Evolutionary conservation across 2,888 invertebrate genomes (phyloP), one percentile per base, ranked within the genome.

Genomic region (Cryptocephalus primarius): DNA sequence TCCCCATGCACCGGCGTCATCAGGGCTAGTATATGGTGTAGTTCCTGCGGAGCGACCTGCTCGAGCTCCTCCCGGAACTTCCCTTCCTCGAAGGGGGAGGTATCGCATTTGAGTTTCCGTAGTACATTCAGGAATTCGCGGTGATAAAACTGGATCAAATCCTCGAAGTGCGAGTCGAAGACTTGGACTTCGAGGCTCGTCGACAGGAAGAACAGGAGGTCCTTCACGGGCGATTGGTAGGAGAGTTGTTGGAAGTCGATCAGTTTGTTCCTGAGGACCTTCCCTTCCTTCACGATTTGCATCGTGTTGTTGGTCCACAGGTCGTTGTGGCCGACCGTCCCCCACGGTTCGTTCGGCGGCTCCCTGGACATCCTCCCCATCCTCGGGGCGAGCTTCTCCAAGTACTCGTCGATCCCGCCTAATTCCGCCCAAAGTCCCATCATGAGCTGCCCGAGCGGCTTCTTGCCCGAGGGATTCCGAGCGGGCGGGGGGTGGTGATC

Each of bases 301-400:
- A 79, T 70, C 6, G 76, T 65, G 52, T 79, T 79, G 55, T 78
- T 79, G 9, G 74, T 71, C 79, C 78, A 79, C 44, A 75, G 66
- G 60, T 80, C 79, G 6, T 66, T 65, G 51, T 80, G 80, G 2
- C 69, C 65, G 10, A 78, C 65, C 0, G 76, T 72, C 1, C 70
- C 70, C 65, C 74, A 80, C 0, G 72, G 71, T 22, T 74, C 71
- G 8, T 45, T 71, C 57, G 52, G 73, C 60, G 45, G 65, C n/a
- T 32, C 22, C 22, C 43, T 39, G 1, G 36, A 10, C 9, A 9
- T 9, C 22, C 2, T 22, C 22, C 22, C 22, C 8, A 48, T 39
- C 33, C 45, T 40, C 4, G 39, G 13, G 11, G 41, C 42, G 2
- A 53, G 38, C 36, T 44, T 46, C 1, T 42, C 31, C 13, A 53